A percentile compares a stretch with the other conserved stretches of the same genome.
Evolutionary conservation across 2,888 invertebrate genomes (phyloP).

Genomic region (Thyatira batis): DNA sequence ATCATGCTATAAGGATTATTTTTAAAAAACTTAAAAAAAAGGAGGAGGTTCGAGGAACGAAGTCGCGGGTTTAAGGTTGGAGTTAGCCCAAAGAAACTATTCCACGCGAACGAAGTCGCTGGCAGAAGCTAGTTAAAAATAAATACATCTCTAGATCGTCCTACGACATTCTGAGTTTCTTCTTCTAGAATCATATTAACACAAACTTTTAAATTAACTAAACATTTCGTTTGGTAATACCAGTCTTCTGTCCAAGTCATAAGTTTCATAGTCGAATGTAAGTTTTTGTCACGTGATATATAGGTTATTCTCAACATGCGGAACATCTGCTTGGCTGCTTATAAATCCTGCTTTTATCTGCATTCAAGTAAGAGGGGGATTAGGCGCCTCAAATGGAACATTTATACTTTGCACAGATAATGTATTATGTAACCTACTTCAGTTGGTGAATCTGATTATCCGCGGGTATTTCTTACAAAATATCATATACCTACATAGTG

Average conservation of each 20-base stretch:
- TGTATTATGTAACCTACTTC: constrained; percentile 1
- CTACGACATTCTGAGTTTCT: not conserved
- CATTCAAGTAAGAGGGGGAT: constrained; percentile 32
- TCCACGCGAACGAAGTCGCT: too few species aligned
- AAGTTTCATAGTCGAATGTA: not conserved
- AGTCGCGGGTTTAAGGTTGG: too few species aligned
- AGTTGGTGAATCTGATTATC: constrained; percentile 2
- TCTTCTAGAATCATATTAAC: not conserved
- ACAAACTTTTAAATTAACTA: constrained; percentile 3
- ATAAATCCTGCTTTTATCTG: constrained; percentile 36
- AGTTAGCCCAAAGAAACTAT: too few species aligned
- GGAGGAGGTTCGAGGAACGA: too few species aligned
- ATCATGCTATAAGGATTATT: too few species aligned
- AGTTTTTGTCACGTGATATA: not conserved
- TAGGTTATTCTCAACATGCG: not conserved
- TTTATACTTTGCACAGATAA: constrained; percentile 4
- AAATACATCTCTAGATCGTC: not conserved
- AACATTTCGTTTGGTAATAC: not conserved
- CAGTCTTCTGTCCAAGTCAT: not conserved
- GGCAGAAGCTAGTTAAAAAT: too few species aligned
- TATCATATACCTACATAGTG: too few species aligned
- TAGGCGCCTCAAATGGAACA: constrained; percentile 22
- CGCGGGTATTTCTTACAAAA: not conserved
- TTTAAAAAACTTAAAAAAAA: too few species aligned
- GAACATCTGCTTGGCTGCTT: constrained; percentile 29